Evolutionary conservation across 2,113 vertebrate species (phyloP).

Genomic region (Saguinus imperator): DNA sequence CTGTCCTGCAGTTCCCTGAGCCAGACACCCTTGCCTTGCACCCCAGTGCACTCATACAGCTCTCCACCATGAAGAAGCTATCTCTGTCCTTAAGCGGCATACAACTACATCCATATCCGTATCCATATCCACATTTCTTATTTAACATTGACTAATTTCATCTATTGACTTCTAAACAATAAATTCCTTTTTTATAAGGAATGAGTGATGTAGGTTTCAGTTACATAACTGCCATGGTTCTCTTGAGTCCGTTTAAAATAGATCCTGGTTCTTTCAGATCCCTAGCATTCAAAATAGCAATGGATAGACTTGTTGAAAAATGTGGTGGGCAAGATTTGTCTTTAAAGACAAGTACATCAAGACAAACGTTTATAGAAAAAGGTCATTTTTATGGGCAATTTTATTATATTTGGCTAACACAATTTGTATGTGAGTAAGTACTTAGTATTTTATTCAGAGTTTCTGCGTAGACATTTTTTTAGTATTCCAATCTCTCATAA

Average conservation of each 20-base stretch:
- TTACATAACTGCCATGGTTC: background rate
- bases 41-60: too few relatives aligned
- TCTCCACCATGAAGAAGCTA: too few relatives aligned
- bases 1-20: too few relatives aligned
- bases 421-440: background rate
- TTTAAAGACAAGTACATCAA: background rate
- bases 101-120: background rate
- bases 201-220: background rate
- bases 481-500: background rate
- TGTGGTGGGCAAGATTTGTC: background rate
- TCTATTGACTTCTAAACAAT: background rate
- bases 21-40: too few relatives aligned
- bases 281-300: background rate
- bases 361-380: background rate
- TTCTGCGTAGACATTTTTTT: background rate
- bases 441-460: conserved; percentile 10
- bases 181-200: background rate
- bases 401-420: background rate
- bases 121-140: background rate
- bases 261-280: background rate
- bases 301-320: background rate
- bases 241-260: conserved; percentile 3
- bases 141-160: background rate
- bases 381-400: background rate
- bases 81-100: background rate